Percentiles rank a stretch among this genome's conserved stretches.
phyloP scores from a whole-genome alignment of 2,888 invertebrate genomes.

The Ennomos fuscantarius region DNA sequence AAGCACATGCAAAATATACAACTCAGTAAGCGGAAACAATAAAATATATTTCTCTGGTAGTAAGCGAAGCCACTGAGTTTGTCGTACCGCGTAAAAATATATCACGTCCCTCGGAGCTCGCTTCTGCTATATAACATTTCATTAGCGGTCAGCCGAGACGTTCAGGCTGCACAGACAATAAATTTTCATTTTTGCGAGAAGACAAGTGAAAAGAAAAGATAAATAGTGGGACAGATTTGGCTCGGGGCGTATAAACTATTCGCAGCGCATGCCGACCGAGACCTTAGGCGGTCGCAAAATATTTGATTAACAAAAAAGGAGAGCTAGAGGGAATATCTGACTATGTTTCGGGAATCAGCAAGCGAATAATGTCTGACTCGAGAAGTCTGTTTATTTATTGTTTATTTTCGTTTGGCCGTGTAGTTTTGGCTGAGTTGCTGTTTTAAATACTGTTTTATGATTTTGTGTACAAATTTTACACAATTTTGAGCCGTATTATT shows the following conservation, averaged over 20 bases:
- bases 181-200: slow-evolving; percentile 79
- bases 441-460: slow-evolving; percentile 8
- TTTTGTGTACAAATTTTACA: not conserved
- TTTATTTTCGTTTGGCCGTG: slow-evolving; percentile 3
- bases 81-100: slow-evolving; percentile 52
- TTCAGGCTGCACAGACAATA: slow-evolving; percentile 71
- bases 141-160: slow-evolving; percentile 72
- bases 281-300: slow-evolving; percentile 49
- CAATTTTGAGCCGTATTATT: no score
- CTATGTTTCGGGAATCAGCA: slow-evolving; percentile 38
- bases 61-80: slow-evolving; percentile 43
- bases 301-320: slow-evolving; percentile 62
- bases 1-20: slow-evolving; percentile 33
- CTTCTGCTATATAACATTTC: slow-evolving; percentile 71
- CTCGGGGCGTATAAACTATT: slow-evolving; percentile 54
- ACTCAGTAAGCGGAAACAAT: slow-evolving; percentile 37
- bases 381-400: slow-evolving; percentile 16
- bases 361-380: slow-evolving; percentile 21
- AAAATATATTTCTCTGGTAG: slow-evolving; percentile 38
- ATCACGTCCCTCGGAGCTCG: slow-evolving; percentile 49
- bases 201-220: slow-evolving; percentile 79
- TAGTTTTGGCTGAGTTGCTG: slow-evolving; percentile 16
- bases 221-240: slow-evolving; percentile 59
- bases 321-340: slow-evolving; percentile 40
- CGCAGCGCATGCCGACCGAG: slow-evolving; percentile 43